Percentiles rank a stretch among this genome's conserved stretches.
phyloP scores from a whole-genome alignment of 2,113 vertebrate species.

The Nothoprocta pentlandii region DNA sequence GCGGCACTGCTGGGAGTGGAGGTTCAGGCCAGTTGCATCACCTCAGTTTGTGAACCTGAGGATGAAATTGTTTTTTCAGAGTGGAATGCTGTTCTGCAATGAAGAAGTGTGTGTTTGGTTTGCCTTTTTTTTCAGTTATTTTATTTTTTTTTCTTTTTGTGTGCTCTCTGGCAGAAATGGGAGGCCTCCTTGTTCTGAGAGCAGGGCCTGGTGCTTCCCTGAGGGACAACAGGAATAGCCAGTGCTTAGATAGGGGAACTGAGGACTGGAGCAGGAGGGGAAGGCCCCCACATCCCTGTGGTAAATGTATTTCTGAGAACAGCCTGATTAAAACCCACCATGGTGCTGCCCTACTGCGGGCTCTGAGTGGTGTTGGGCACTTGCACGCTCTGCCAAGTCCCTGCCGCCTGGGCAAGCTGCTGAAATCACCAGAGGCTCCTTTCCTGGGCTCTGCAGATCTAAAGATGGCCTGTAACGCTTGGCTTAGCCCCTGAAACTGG shows the following conservation, averaged over 20 bases:
- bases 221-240: neutral
- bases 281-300: neutral
- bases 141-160: neutral
- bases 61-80: neutral
- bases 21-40: neutral
- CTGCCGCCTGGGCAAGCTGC: neutral
- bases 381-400: neutral
- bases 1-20: accelerated
- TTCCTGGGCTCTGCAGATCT: neutral
- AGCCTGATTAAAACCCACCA: neutral
- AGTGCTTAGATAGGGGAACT: neutral
- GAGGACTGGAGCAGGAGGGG: neutral
- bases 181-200: neutral
- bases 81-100: neutral
- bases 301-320: neutral
- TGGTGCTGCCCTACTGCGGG: neutral
- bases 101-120: conserved; percentile 4
- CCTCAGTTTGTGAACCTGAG: neutral
- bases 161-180: neutral
- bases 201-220: neutral
- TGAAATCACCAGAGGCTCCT: neutral
- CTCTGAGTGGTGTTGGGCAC: neutral
- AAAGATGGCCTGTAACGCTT: neutral
- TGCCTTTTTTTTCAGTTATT: neutral
- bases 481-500: neutral